Conservation (phyloP, 1,140 invertebrate species). For the Neodiprion pinetum region DNA sequence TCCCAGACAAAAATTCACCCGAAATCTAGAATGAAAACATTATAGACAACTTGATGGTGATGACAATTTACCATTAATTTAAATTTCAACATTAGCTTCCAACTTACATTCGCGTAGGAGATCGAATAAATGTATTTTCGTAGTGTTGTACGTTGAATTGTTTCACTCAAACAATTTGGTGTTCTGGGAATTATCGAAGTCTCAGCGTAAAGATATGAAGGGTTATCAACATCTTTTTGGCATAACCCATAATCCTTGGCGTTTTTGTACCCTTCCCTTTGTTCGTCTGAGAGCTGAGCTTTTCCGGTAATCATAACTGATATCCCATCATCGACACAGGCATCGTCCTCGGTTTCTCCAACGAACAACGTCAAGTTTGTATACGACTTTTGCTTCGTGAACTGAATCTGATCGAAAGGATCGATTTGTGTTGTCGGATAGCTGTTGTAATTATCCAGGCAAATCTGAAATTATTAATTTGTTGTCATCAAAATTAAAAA, state of each 20-base stretch:
- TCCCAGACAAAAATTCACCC: neutral
- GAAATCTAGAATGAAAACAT: conserved; percentile 31
- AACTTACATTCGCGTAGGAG: conserved; percentile 37
- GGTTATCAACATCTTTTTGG: conserved; percentile 33
- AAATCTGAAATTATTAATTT: conserved; percentile 40
- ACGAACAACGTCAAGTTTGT: conserved; percentile 42
- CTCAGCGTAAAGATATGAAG: conserved; percentile 23
- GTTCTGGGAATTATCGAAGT: conserved; percentile 38
- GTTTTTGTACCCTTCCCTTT: conserved; percentile 30
- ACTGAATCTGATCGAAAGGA: conserved; percentile 23
- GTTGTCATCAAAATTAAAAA: neutral
- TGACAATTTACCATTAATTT: no score
- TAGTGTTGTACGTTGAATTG: conserved; percentile 37
- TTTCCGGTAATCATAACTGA: conserved; percentile 31
- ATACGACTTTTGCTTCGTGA: conserved; percentile 38
- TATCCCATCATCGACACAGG: conserved; percentile 37
- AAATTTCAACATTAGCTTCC: neutral
- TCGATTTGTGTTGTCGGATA: conserved; percentile 34
- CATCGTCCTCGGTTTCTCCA: conserved; percentile 42
- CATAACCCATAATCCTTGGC: conserved; percentile 30
- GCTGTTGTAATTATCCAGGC: conserved; percentile 45
- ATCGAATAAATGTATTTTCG: conserved; percentile 38
- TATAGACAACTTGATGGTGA: neutral
- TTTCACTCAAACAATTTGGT: conserved; percentile 36
- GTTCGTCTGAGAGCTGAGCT: conserved; percentile 43